phyloP scores from a whole-genome alignment of 2,113 vertebrate genomes.

The Dasyprocta punctata region DNA sequence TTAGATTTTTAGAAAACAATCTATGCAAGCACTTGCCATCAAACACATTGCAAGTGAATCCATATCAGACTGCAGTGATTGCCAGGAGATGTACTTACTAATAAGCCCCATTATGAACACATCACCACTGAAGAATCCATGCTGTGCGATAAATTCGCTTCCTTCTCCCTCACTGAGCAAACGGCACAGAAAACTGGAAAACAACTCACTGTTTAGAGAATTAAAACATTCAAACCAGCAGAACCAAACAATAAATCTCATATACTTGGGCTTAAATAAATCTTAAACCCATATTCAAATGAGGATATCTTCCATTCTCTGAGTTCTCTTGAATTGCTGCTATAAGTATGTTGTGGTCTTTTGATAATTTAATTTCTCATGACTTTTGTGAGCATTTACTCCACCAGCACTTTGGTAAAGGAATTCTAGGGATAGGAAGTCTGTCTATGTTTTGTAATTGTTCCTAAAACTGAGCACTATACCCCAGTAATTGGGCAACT shows the following conservation, averaged over 20 bases:
- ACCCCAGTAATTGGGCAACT: slow-evolving; percentile 66
- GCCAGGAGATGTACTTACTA: neutral
- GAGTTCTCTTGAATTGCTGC: slow-evolving; percentile 7
- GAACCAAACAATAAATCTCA: neutral
- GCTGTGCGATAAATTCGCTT: neutral
- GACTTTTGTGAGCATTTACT: slow-evolving; percentile 61
- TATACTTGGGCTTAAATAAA: neutral
- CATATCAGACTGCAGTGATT: neutral
- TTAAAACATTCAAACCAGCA: neutral
- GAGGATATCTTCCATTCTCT: neutral
- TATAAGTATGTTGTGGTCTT: neutral
- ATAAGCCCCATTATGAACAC: slow-evolving; percentile 8
- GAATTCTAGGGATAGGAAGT: slow-evolving; percentile 36
- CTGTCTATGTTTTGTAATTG: slow-evolving; percentile 63
- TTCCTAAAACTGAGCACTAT: slow-evolving; percentile 53
- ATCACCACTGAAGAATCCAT: neutral
- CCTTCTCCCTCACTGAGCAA: neutral
- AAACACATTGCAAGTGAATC: neutral
- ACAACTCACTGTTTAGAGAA: neutral
- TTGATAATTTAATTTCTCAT: slow-evolving; percentile 62
- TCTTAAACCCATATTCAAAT: neutral
- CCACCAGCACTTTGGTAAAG: neutral
- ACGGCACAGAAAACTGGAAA: neutral
- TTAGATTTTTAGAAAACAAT: slow-evolving; percentile 50
- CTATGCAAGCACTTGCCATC: neutral